Evolutionary conservation across 2,797 vertebrate genomes (phyloP).

Genomic region (Crenichthys baileyi): DNA sequence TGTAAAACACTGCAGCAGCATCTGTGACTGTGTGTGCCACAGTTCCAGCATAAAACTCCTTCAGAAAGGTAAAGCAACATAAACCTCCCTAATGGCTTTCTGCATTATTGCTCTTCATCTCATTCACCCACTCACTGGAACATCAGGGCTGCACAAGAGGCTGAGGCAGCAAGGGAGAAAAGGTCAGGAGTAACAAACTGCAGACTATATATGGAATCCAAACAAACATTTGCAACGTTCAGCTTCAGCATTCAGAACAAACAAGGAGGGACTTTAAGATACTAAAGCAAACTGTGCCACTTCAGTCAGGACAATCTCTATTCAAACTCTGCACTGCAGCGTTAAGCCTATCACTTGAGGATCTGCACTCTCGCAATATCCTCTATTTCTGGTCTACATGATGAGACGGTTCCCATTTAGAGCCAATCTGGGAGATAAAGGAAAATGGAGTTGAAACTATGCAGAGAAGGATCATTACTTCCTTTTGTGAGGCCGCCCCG

Average conservation of each 20-base stretch:
- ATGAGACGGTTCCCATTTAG: conserved; percentile 44
- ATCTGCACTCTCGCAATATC: conserved; percentile 40
- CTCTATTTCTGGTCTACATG: conserved; percentile 35
- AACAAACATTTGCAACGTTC: conserved; percentile 32
- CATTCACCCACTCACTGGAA: conserved; percentile 29
- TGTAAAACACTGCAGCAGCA: conserved; percentile 63
- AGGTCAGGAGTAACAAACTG: conserved; percentile 55
- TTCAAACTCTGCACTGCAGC: conserved; percentile 69
- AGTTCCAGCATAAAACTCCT: conserved; percentile 64
- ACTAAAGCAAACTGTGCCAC: conserved; percentile 49
- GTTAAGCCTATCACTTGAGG: conserved; percentile 52
- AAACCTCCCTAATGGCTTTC: conserved; percentile 50
- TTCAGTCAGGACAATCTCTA: conserved; percentile 44
- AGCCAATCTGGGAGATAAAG: conserved; percentile 48
- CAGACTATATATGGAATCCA: conserved; percentile 26
- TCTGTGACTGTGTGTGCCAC: conserved; percentile 14
- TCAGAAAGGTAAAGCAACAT: conserved; percentile 64
- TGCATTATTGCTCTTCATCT: conserved; percentile 56
- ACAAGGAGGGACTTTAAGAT: conserved; percentile 37
- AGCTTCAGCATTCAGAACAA: conserved; percentile 42
- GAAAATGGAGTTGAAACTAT: conserved; percentile 46
- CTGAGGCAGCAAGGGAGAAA: conserved; percentile 21
- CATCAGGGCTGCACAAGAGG: conserved; percentile 19
- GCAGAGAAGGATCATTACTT: conserved; percentile 16
- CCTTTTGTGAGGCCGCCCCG: conserved; percentile 8